Conservation (phyloP, 2,113 vertebrate species). For the Alectura lathami region DNA sequence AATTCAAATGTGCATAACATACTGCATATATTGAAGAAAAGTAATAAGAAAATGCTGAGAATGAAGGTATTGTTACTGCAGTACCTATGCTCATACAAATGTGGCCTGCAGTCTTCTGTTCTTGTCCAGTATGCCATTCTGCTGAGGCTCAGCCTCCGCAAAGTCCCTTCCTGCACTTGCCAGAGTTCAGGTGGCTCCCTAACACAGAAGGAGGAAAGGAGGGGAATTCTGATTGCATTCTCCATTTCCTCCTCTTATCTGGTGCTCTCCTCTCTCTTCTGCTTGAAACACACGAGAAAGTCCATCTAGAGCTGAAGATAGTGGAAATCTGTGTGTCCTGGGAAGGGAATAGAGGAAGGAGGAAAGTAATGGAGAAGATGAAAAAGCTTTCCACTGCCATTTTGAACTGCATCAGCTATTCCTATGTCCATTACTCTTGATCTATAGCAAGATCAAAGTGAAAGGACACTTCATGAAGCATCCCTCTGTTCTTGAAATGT, state of each 20-base stretch:
- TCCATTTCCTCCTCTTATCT: not conserved
- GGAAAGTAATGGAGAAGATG: not conserved
- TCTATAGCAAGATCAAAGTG: not conserved
- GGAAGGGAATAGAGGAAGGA: not conserved
- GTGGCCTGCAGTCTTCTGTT: not conserved
- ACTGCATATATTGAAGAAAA: not conserved
- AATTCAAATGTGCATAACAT: rapidly evolving
- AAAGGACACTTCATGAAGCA: not conserved
- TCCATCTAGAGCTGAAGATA: not conserved
- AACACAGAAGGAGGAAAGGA: not conserved
- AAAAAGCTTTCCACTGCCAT: not conserved
- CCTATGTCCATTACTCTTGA: not conserved
- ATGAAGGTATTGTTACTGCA: not conserved
- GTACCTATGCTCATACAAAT: not conserved
- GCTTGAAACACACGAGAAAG: not conserved
- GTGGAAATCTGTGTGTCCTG: not conserved
- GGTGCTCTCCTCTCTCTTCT: not conserved
- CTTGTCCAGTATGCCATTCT: not conserved
- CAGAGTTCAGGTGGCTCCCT: not conserved
- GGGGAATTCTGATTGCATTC: not conserved
- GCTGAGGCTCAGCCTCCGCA: not conserved
- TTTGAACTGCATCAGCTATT: not conserved
- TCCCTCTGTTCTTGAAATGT: not conserved
- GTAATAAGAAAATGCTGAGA: rapidly evolving
- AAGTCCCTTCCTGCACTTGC: rapidly evolving